These are phyloP conservation scores for Nixonia krombeini DNA, from an alignment of 1,140 invertebrate species.

Conservation along the genomic window DNA sequence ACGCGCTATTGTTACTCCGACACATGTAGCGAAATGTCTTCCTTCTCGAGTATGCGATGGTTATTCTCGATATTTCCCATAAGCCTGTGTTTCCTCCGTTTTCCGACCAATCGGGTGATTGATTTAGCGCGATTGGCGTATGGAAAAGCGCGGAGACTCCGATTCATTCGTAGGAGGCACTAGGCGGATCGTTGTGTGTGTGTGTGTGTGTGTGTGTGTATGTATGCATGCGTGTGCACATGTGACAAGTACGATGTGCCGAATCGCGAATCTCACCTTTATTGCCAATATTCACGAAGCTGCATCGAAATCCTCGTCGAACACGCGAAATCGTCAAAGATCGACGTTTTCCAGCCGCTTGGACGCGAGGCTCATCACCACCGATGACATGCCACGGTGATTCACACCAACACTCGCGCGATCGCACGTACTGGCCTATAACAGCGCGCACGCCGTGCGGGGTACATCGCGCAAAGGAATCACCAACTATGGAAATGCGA, in stretches of 20 bases:
- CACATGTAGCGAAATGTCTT: slow-evolving; percentile 37
- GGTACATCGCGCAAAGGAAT: slow-evolving; percentile 56
- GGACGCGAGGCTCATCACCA: slow-evolving; percentile 45
- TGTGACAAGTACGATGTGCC: too few species aligned
- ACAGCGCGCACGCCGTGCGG: slow-evolving; percentile 57
- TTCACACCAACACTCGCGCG: slow-evolving; percentile 47
- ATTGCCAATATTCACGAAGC: slow-evolving; percentile 25
- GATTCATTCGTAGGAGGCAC: too few species aligned
- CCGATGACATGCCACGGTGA: slow-evolving; percentile 26
- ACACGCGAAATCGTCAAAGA: not conserved
- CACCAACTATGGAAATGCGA: slow-evolving; percentile 60
- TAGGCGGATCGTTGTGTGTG: too few species aligned
- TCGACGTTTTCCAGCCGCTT: slow-evolving; percentile 6
- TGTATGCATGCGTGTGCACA: slow-evolving; percentile 10
- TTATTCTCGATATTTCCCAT: too few species aligned
- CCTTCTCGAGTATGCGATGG: too few species aligned
- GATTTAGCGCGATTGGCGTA: too few species aligned
- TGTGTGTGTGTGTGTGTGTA: slow-evolving; percentile 1
- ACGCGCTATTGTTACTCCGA: slow-evolving; percentile 58
- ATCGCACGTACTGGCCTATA: slow-evolving; percentile 45
- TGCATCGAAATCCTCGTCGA: slow-evolving; percentile 10
- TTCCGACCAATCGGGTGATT: too few species aligned
- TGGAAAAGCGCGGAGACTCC: too few species aligned
- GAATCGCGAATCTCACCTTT: slow-evolving; percentile 43
- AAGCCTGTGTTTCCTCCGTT: too few species aligned